These are phyloP conservation scores for Drosophila leonis DNA, from an alignment of 2,888 invertebrate genomes.

Conservation along the genomic window DNA sequence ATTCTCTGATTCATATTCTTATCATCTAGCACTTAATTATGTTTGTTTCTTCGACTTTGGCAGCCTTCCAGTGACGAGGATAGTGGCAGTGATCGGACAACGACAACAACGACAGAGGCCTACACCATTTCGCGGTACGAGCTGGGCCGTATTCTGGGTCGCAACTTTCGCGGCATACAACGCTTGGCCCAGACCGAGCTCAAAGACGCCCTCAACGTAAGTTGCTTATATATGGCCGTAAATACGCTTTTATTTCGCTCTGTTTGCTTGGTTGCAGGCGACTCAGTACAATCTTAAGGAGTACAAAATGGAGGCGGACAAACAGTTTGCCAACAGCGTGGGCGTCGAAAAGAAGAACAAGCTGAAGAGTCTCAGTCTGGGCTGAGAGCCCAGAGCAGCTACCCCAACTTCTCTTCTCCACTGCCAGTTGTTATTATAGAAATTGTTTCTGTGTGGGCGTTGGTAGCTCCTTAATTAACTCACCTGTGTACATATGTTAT, in stretches of 20 bases:
- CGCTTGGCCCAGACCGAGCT: conserved; percentile 83
- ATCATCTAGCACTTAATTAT: no score
- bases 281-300: conserved; percentile 83
- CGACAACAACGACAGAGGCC: conserved; percentile 81
- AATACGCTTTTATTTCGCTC: not conserved
- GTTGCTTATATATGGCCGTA: not conserved
- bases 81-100: conserved; percentile 53
- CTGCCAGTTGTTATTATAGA: not conserved
- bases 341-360: conserved; percentile 79
- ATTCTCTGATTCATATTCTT: no score
- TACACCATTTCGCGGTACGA: conserved; percentile 84
- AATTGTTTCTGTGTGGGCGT: conserved; percentile 1
- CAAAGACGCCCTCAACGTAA: conserved; percentile 84
- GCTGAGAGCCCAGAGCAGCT: conserved; percentile 45
- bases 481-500: conserved; percentile 7
- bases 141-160: conserved; percentile 83
- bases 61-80: conserved; percentile 51
- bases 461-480: conserved; percentile 6
- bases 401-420: not conserved
- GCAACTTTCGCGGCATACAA: conserved; percentile 84
- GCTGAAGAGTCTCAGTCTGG: conserved; percentile 67
- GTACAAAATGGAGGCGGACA: conserved; percentile 81
- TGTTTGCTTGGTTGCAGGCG: conserved; percentile 70
- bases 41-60: no score
- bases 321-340: conserved; percentile 83